Conservation (phyloP, 2,888 invertebrate genomes). For the Fragum fragum region DNA sequence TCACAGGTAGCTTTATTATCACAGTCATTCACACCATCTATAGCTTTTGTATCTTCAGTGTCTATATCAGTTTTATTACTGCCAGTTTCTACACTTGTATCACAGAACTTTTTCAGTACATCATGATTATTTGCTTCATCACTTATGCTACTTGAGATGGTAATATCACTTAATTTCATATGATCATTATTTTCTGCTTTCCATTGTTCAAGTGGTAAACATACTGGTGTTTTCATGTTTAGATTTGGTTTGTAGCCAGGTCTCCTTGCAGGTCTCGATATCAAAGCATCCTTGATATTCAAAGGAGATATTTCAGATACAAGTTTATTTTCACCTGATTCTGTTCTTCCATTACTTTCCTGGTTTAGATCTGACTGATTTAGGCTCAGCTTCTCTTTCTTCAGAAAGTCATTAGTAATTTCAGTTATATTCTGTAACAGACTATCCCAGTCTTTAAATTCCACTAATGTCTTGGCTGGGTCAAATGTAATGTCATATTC, state of each 20-base stretch:
- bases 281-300: conserved; percentile 55
- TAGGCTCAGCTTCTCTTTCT: conserved; percentile 68
- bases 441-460: conserved; percentile 89
- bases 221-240: conserved; percentile 49
- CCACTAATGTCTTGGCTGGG: conserved; percentile 88
- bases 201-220: conserved; percentile 38
- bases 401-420: conserved; percentile 78
- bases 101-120: background rate
- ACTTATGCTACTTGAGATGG: background rate
- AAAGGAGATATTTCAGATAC: conserved; percentile 49
- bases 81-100: background rate
- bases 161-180: background rate
- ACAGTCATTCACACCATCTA: background rate
- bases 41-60: background rate
- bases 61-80: background rate
- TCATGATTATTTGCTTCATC: background rate
- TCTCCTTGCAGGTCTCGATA: conserved; percentile 63
- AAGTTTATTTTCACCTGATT: background rate
- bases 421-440: conserved; percentile 87
- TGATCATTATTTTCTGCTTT: conserved; percentile 31
- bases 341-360: background rate
- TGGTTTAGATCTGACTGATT: conserved; percentile 18
- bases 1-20: background rate
- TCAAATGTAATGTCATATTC: conserved; percentile 88
- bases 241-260: background rate